Evolutionary conservation across 2,113 vertebrate genomes (phyloP).

Genomic region (Emydocephalus ijimae): DNA sequence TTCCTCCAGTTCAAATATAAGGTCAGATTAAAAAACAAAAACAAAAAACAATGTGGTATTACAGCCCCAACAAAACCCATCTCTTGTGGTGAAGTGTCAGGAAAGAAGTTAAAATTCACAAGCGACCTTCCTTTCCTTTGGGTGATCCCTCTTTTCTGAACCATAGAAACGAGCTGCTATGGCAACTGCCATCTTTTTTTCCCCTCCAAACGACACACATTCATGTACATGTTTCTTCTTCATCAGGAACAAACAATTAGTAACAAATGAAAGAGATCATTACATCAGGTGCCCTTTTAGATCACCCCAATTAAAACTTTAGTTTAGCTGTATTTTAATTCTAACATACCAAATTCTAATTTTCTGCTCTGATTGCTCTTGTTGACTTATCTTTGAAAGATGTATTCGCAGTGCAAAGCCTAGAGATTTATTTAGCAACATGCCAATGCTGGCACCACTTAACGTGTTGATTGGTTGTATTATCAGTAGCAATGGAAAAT

Average conservation of each 20-base stretch:
- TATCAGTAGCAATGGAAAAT: slow-evolving; percentile 81
- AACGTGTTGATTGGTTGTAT: slow-evolving; percentile 83
- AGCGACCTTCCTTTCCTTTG: slow-evolving; percentile 32
- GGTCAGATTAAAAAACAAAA: background rate
- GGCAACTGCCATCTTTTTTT: slow-evolving; percentile 68
- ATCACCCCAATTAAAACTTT: slow-evolving; percentile 97
- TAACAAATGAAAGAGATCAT: slow-evolving; percentile 92
- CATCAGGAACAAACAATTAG: slow-evolving; percentile 80
- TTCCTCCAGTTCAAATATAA: background rate
- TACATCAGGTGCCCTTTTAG: slow-evolving; percentile 95
- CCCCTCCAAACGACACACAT: slow-evolving; percentile 59
- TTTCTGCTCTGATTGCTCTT: slow-evolving; percentile 98
- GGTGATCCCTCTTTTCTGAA: slow-evolving; percentile 57
- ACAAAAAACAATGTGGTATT: slow-evolving; percentile 3
- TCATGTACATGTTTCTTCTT: slow-evolving; percentile 72
- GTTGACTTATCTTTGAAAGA: slow-evolving; percentile 96
- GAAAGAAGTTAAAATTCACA: slow-evolving; percentile 39
- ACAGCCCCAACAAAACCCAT: background rate
- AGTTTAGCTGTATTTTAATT: slow-evolving; percentile 85
- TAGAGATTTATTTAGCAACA: slow-evolving; percentile 92
- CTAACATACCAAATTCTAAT: slow-evolving; percentile 97
- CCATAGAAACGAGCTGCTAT: slow-evolving; percentile 58
- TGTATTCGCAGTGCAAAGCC: slow-evolving; percentile 79
- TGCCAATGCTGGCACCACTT: slow-evolving; percentile 83
- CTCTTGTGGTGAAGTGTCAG: slow-evolving; percentile 33